Evolutionary conservation across 2,888 invertebrate species (phyloP), one percentile per base, ranked within the genome.

Genomic region (Drosophila lutescens): DNA sequence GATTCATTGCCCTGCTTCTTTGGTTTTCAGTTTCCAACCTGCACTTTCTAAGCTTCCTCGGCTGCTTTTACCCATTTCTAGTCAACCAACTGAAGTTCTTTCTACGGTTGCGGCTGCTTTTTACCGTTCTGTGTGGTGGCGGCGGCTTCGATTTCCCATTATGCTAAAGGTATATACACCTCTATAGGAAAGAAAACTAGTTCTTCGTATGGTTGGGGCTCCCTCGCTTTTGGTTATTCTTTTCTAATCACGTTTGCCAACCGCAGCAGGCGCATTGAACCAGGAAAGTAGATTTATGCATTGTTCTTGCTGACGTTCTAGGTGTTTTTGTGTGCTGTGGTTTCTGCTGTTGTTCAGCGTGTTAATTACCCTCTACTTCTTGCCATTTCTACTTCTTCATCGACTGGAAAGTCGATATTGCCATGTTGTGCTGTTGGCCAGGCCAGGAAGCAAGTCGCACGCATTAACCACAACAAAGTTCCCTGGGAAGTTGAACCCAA

Each of bases 131-230:
- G 7, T 43, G 17, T 53, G 51, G 30, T 8, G 8, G 8, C 20
- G 59, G 54, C 50, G 51, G 87, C 77, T 82, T 87, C 81, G 82
- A 82, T 84, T 86, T 84, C 61, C 41, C 74, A 78, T 75, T 77
- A 76, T 65, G 76, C 55, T 23, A 50, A 62, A 72, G 65, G 67
- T 66, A 34, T 66, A 34, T 34, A 12, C 34, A 34, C 34, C 34
- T 34, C 34, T 34, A 34, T 34, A 63, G 12, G 20, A 46, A 32
- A 47, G 54, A 69, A 75, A 77, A 76, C 78, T 76, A 69, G 76
- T 86, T 81, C 57, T 55, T 53, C 8, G 43, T 51, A 32, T 34
- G 26, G 17, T 10, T 3, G 43, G 5, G 20, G 32, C 67, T 40
- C 51, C 46, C 51, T 41, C 50, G 50, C 54, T 46, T 54, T 13